A percentile compares a stretch with the other conserved stretches of the same genome.
Conservation (phyloP, 2,797 vertebrate species). For the Eurystomus glaucurus region DNA sequence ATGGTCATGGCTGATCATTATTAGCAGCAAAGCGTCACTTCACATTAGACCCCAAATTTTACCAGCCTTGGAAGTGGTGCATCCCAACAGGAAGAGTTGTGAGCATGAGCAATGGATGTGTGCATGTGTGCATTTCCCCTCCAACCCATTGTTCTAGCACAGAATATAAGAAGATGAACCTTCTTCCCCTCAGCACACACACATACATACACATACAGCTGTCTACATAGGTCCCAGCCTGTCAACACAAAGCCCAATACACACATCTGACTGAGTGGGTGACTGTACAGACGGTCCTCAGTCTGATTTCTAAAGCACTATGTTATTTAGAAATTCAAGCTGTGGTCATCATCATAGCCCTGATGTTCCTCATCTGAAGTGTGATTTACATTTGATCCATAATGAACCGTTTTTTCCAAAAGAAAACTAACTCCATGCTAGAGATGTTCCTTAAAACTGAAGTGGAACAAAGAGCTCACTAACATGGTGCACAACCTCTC, state of each 20-base stretch:
- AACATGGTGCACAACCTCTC: background rate
- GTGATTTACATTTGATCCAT: background rate
- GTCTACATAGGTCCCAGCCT: background rate
- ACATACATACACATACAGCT: background rate
- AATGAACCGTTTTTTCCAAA: slow-evolving; percentile 30
- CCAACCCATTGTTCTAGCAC: background rate
- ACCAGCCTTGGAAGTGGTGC: background rate
- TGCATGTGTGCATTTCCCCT: background rate
- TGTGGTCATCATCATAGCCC: background rate
- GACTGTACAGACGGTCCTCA: accelerated
- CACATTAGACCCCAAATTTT: background rate
- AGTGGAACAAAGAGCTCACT: background rate
- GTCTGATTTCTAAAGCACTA: background rate
- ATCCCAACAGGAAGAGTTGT: background rate
- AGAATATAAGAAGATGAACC: background rate
- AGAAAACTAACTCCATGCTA: background rate
- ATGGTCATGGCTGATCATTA: background rate
- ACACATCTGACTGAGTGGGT: accelerated
- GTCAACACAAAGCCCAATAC: background rate
- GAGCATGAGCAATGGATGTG: accelerated
- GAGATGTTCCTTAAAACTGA: background rate
- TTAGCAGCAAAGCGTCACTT: background rate
- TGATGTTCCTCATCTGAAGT: background rate
- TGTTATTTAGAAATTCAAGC: background rate
- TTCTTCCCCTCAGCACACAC: background rate